Evolutionary conservation across 2,113 vertebrate genomes (phyloP).

Genomic region (Perca flavescens): DNA sequence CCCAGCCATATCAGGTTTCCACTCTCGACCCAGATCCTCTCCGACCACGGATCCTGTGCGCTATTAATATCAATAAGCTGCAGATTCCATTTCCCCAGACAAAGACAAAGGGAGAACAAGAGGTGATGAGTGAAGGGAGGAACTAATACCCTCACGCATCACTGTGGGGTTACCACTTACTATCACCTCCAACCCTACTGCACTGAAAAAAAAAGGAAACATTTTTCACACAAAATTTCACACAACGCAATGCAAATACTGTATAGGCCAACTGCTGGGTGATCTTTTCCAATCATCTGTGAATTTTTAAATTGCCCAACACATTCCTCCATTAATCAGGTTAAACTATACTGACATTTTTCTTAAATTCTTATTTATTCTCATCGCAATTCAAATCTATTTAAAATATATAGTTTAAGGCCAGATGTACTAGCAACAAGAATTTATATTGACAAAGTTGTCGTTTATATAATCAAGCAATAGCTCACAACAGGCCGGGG

Average conservation of each 20-base stretch:
- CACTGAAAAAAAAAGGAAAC: not conserved
- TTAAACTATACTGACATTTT: not conserved
- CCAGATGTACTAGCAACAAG: no score
- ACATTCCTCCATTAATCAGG: not conserved
- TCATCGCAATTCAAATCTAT: not conserved
- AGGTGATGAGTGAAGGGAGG: conserved; percentile 59
- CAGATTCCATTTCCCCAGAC: conserved; percentile 89
- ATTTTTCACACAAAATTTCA: not conserved
- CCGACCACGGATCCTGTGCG: conserved; percentile 86
- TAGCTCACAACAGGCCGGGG: no score
- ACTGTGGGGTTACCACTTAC: conserved; percentile 51
- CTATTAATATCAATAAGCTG: conserved; percentile 93
- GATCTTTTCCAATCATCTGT: conserved; percentile 2
- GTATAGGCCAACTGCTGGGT: conserved; percentile 6
- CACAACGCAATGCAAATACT: conserved; percentile 16
- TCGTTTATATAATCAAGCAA: no score
- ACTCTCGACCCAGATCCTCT: conserved; percentile 76
- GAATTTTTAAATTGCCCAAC: conserved; percentile 7
- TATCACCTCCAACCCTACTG: conserved; percentile 42
- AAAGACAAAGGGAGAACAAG: conserved; percentile 78
- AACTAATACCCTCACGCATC: conserved; percentile 52
- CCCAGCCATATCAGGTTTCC: conserved; percentile 86
- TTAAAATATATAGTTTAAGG: not conserved
- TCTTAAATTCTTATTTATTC: not conserved
- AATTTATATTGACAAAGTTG: no score